Conservation (phyloP, 2,113 vertebrate genomes). For the Nipponia nippon region DNA sequence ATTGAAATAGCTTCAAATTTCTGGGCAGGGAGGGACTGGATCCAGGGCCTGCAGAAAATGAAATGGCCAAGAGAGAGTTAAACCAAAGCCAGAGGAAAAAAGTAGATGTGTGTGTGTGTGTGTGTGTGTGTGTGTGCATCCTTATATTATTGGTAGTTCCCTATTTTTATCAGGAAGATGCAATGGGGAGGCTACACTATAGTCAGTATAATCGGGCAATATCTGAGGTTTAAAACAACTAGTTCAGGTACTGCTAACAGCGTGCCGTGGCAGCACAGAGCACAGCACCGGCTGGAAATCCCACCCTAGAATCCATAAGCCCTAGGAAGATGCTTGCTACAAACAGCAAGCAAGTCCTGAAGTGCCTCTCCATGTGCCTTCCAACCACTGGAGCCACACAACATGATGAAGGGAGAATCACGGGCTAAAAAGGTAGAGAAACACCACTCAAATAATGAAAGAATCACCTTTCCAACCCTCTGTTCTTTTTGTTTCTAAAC, state of each 20-base stretch:
- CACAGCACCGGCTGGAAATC: not conserved
- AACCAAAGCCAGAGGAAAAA: not conserved
- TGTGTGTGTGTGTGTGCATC: not conserved
- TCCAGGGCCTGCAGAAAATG: not conserved
- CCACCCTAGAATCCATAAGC: not conserved
- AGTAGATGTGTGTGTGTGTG: too few relatives aligned
- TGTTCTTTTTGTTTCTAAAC: not conserved
- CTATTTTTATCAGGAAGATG: not conserved
- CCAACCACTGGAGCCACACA: not conserved
- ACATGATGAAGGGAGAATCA: not conserved
- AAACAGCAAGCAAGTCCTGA: not conserved
- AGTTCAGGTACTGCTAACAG: not conserved
- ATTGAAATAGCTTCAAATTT: not conserved
- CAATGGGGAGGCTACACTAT: not conserved
- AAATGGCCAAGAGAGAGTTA: not conserved
- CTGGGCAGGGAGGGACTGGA: not conserved
- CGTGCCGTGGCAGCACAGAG: not conserved
- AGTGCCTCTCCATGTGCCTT: not conserved
- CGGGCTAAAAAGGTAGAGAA: not conserved
- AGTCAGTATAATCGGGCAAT: not conserved
- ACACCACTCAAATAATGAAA: not conserved
- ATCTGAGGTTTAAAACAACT: not conserved
- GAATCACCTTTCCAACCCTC: not conserved
- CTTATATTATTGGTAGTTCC: not conserved
- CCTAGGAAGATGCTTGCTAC: not conserved